Evolutionary conservation across 2,113 vertebrate species (phyloP).

Genomic region (Tapirus terrestris): DNA sequence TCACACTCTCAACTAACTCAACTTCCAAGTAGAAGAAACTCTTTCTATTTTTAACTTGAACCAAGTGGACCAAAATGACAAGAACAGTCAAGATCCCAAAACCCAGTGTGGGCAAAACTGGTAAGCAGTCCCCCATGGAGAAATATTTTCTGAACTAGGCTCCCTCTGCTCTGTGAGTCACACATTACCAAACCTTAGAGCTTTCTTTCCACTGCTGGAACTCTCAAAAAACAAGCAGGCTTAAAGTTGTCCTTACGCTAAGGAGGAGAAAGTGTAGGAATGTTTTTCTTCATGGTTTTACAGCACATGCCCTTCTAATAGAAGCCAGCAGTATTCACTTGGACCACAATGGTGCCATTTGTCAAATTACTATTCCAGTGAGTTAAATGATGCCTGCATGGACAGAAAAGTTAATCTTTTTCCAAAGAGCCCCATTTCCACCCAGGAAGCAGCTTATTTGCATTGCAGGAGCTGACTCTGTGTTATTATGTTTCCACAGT

Average conservation of each 20-base stretch:
- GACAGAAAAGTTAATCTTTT: constrained; percentile 72
- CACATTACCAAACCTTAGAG: not conserved
- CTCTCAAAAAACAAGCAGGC: not conserved
- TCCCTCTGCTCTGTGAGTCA: not conserved
- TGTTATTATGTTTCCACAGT: constrained; percentile 68
- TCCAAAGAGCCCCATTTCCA: constrained; percentile 57
- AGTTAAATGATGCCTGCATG: constrained; percentile 45
- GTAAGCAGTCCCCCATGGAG: not conserved
- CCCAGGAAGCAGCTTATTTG: constrained; percentile 57
- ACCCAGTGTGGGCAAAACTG: not conserved
- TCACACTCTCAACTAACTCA: not conserved
- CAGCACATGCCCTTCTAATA: not conserved
- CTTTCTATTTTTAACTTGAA: not conserved
- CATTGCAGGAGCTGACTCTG: constrained; percentile 58
- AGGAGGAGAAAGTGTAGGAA: not conserved
- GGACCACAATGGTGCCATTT: constrained; percentile 42
- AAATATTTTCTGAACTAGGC: not conserved
- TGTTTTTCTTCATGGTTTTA: not conserved
- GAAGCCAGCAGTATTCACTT: constrained; percentile 1
- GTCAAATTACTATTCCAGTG: constrained; percentile 63
- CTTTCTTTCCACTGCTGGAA: not conserved
- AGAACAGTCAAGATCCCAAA: not conserved
- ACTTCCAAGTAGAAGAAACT: not conserved
- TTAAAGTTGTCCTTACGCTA: not conserved
- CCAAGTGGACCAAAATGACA: not conserved